These are phyloP conservation scores for Melipona quadrifasciata DNA, from an alignment of 1,140 invertebrate genomes.

Conservation along the genomic window DNA sequence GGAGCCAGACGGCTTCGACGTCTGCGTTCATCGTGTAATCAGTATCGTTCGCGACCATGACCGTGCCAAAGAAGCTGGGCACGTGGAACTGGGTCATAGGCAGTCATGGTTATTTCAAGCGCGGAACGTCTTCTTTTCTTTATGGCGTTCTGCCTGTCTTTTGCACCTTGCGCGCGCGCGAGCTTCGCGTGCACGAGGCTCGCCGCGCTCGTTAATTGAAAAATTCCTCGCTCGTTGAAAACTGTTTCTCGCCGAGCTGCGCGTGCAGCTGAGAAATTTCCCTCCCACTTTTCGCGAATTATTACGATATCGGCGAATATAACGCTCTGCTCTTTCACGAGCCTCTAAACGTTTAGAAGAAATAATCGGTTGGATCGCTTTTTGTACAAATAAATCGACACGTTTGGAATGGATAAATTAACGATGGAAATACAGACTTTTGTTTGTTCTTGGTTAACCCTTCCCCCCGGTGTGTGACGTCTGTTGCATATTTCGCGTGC, in stretches of 20 bases:
- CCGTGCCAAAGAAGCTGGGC: constrained; percentile 44
- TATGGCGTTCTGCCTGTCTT: constrained; percentile 3
- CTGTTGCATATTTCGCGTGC: not conserved
- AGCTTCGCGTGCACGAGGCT: not conserved
- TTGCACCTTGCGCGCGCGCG: constrained; percentile 3
- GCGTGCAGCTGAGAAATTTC: not conserved
- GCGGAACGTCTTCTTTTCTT: constrained; percentile 21
- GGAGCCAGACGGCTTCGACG: constrained; percentile 12
- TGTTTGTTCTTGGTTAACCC: not conserved
- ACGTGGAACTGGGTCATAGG: constrained; percentile 47
- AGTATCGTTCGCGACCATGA: constrained; percentile 49
- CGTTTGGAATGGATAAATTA: not conserved
- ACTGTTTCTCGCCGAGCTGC: not conserved
- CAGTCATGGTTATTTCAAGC: constrained; percentile 52
- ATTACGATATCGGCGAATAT: not conserved
- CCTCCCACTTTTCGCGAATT: not conserved
- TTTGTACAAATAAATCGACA: not conserved
- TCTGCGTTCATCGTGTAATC: constrained; percentile 35
- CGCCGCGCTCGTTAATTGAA: constrained; percentile 15
- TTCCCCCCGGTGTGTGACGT: not conserved
- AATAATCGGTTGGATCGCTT: not conserved
- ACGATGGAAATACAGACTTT: not conserved
- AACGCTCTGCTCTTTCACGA: not conserved
- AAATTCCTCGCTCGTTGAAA: not conserved
- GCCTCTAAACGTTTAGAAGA: not conserved